Evolutionary conservation across 1,140 invertebrate species (phyloP).

Genomic region (Anoplophora glabripennis): DNA sequence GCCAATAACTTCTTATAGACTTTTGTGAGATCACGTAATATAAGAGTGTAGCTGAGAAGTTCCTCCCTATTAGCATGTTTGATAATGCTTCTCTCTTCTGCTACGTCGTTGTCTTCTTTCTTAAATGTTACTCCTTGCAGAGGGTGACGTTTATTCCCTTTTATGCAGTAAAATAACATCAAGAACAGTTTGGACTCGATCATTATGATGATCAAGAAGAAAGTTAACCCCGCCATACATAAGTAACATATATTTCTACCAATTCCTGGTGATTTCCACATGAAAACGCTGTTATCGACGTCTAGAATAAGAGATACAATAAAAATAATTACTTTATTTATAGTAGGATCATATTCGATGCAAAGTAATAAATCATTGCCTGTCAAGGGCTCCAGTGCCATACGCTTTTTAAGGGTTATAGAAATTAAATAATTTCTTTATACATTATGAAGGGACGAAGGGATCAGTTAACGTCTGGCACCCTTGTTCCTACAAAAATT

Average conservation of each 20-base stretch:
- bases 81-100: conserved; percentile 48
- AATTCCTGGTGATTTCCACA: conserved; percentile 53
- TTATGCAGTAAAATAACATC: conserved; percentile 41
- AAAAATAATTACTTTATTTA: no score
- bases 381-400: no score
- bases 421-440: no score
- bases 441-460: no score
- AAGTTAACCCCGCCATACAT: conserved; percentile 42
- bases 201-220: conserved; percentile 49
- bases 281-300: conserved; percentile 49
- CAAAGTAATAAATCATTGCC: no score
- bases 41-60: conserved; percentile 45
- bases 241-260: conserved; percentile 50
- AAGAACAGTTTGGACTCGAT: conserved; percentile 53
- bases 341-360: no score
- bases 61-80: conserved; percentile 27
- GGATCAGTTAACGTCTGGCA: no score
- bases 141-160: conserved; percentile 19
- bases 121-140: conserved; percentile 12
- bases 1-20: conserved; percentile 67
- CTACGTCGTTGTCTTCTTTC: conserved; percentile 52
- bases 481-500: no score
- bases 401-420: no score
- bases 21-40: conserved; percentile 61
- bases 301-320: conserved; percentile 51